Evolutionary conservation across 1,140 invertebrate species (phyloP).

Genomic region (Triops longicaudatus): DNA sequence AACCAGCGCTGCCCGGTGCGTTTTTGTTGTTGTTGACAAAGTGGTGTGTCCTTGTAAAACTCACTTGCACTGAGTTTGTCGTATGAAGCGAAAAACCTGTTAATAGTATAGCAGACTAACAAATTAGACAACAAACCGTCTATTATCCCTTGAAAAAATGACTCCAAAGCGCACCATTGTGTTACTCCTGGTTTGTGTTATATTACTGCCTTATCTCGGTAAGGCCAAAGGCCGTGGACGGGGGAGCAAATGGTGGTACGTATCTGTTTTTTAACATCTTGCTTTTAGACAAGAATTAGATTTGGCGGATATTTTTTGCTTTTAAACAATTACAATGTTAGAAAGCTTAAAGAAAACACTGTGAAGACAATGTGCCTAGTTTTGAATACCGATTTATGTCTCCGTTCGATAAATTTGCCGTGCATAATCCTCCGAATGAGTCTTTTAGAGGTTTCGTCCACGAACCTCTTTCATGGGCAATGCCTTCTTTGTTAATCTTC

Average conservation of each 20-base stretch:
- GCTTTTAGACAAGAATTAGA: too few species aligned
- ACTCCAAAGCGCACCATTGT: slow-evolving; percentile 23
- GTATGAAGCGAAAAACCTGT: neutral
- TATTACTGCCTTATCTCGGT: slow-evolving; percentile 32
- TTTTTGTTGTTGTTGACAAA: neutral
- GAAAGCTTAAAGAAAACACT: too few species aligned
- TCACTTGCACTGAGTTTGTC: neutral
- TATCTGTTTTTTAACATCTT: slow-evolving; percentile 26
- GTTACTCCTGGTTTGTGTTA: slow-evolving; percentile 31
- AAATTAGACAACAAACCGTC: neutral
- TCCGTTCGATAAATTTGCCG: too few species aligned
- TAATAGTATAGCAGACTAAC: neutral
- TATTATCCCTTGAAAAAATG: neutral
- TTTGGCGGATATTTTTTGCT: too few species aligned
- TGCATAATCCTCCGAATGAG: too few species aligned
- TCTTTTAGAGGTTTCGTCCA: too few species aligned
- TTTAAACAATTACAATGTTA: too few species aligned
- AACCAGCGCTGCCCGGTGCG: neutral
- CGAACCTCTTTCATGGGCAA: too few species aligned
- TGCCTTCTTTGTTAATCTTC: too few species aligned
- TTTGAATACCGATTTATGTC: too few species aligned
- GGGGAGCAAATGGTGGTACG: slow-evolving; percentile 40
- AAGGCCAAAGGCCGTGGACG: slow-evolving; percentile 35
- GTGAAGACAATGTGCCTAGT: too few species aligned
- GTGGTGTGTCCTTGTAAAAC: neutral